Base-by-base conservation (phyloP, 2,797 vertebrate species). In the Erpetoichthys calabaricus region DNA sequence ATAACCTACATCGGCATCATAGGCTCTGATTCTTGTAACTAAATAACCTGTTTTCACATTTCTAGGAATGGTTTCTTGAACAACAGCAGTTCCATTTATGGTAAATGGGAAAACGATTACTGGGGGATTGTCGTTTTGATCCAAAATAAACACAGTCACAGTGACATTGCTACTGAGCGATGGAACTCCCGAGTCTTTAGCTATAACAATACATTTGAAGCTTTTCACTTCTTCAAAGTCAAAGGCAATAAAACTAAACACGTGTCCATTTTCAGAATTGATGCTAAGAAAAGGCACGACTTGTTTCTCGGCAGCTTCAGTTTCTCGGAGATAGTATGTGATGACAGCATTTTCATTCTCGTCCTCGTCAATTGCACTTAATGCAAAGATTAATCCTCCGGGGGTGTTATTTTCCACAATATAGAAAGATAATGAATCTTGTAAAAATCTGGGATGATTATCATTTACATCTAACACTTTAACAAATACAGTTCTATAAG, bases 391-490 rank as follows among this genome's bases (percentile, higher is more conserved):
- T 0, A 46, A 42, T 1, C 45, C 47, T 0, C 81, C 79, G 0
- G 74, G 70, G 1, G 9, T 1, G 44, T 82, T 86, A 56, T 85
- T 86, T 69, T 85, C 84, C 8, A 58, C 53, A 44, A 85, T 53
- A 58, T 84, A 83, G 1, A 83, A 61, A 45, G 76, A 69, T 25
- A 71, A 55, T 2, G 78, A 75, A 57, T 67, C 76, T 3, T 76
- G 60, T 1, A 59, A 57, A 61, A 84, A 84, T 1, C 60, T 25
- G 51, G 83, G 83, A 3, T 0, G 63, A 60, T 85, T 84, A 0
- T 85, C 81, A 58, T 85, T 85, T 3, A 83, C 63, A 65, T 84
- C 81, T 53, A 74, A 78, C 25, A 85, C 67, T 8, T 76, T 63
- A 41, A 85, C 59, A 25, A 51, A 57, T 0, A 84, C 51, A 0